Conservation (phyloP, 2,888 invertebrate species). For the Leptopilina myrica region DNA sequence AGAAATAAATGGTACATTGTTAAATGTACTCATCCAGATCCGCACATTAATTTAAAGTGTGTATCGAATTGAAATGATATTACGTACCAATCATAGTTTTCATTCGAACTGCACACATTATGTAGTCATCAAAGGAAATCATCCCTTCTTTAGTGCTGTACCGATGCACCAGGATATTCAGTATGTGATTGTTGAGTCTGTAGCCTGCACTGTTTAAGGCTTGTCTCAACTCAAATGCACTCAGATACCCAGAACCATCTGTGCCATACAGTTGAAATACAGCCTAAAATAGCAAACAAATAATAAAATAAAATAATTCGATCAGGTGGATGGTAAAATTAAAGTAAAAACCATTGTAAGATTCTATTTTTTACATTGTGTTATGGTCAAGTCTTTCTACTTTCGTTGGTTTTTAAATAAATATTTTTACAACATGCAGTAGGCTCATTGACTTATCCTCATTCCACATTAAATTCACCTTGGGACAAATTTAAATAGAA, state of each 20-base stretch:
- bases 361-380: too few relatives aligned
- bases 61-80: not conserved
- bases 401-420: too few relatives aligned
- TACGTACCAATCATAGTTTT: slow-evolving; percentile 95
- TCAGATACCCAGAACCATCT: slow-evolving; percentile 87
- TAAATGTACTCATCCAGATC: too few relatives aligned
- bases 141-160: slow-evolving; percentile 91
- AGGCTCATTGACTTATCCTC: too few relatives aligned
- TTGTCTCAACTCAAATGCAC: slow-evolving; percentile 89
- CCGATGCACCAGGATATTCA: slow-evolving; percentile 93
- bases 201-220: slow-evolving; percentile 94
- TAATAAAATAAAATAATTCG: too few relatives aligned
- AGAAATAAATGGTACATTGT: too few relatives aligned
- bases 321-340: too few relatives aligned
- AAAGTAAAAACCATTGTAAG: too few relatives aligned
- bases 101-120: slow-evolving; percentile 94
- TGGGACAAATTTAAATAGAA: too few relatives aligned
- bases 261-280: slow-evolving; percentile 92
- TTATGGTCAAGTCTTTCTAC: too few relatives aligned
- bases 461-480: too few relatives aligned
- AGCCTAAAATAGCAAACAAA: slow-evolving; percentile 79
- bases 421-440: too few relatives aligned
- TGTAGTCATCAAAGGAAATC: slow-evolving; percentile 95
- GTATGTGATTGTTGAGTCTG: slow-evolving; percentile 91
- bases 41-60: not conserved